Conservation (phyloP, 2,888 invertebrate species). For the Agriopis aurantiaria region DNA sequence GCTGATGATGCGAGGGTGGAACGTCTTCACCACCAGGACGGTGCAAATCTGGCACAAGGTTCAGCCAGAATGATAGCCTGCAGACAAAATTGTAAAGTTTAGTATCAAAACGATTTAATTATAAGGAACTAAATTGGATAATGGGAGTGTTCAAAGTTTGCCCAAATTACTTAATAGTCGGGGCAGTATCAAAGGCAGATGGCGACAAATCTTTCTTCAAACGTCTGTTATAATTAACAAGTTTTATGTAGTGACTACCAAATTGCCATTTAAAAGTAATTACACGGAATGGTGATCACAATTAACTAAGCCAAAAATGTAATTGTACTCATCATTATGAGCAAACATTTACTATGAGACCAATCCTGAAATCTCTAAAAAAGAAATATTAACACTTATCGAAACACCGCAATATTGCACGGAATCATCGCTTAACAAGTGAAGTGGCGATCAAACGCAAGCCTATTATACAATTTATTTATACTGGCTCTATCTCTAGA, state of each 20-base stretch:
- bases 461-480: too few species aligned
- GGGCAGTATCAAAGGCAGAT: slow-evolving; percentile 9
- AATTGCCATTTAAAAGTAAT: neutral
- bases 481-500: too few species aligned
- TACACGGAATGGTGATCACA: too few species aligned
- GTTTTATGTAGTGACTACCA: neutral
- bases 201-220: neutral
- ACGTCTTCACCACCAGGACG: slow-evolving; percentile 95
- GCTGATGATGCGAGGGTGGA: slow-evolving; percentile 93
- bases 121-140: slow-evolving; percentile 6
- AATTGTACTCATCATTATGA: too few species aligned
- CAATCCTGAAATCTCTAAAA: too few species aligned
- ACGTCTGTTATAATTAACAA: slow-evolving; percentile 1
- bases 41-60: slow-evolving; percentile 96
- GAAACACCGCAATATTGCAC: too few species aligned
- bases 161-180: slow-evolving; percentile 10
- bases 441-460: too few species aligned
- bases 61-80: slow-evolving; percentile 97
- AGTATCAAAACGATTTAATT: neutral
- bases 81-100: slow-evolving; percentile 46
- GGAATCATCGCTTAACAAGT: too few species aligned
- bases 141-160: neutral
- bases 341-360: too few species aligned
- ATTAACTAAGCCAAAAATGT: too few species aligned
- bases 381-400: too few species aligned